These are phyloP conservation scores for Neotragus moschatus DNA, from an alignment of 2,113 vertebrate genomes.

Conservation along the genomic window DNA sequence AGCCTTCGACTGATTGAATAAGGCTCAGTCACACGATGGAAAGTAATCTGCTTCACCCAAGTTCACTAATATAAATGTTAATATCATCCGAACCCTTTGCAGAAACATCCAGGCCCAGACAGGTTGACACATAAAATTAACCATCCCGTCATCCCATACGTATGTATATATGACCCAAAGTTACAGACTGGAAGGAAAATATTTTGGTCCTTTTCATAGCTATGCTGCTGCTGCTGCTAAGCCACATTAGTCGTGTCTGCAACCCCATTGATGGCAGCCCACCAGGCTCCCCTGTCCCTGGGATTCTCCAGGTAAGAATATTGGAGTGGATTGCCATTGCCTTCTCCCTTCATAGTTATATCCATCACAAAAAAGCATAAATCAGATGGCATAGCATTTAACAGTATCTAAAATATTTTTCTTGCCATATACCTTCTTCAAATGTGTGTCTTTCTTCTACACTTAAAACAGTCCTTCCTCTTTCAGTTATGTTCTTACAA, in stretches of 20 bases:
- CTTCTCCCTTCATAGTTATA: neutral
- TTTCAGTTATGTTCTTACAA: neutral
- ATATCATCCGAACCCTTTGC: neutral
- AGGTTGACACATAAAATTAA: neutral
- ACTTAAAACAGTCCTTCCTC: neutral
- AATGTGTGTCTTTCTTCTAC: neutral
- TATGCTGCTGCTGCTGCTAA: neutral
- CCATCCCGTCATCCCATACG: neutral
- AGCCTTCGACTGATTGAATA: neutral
- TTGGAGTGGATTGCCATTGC: neutral
- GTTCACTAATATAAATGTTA: neutral
- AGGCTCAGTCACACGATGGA: neutral
- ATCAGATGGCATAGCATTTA: neutral
- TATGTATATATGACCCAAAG: neutral
- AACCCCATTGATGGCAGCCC: neutral
- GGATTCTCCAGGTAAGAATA: neutral
- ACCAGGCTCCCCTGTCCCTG: neutral
- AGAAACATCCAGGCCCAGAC: neutral
- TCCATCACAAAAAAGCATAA: neutral
- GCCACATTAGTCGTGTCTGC: fast-evolving
- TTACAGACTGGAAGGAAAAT: neutral
- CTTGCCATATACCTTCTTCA: neutral
- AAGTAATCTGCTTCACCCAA: neutral
- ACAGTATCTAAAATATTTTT: neutral
- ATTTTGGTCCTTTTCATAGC: neutral